Conservation (phyloP, 2,888 invertebrate species). For the Drosophila sordidapex region DNA sequence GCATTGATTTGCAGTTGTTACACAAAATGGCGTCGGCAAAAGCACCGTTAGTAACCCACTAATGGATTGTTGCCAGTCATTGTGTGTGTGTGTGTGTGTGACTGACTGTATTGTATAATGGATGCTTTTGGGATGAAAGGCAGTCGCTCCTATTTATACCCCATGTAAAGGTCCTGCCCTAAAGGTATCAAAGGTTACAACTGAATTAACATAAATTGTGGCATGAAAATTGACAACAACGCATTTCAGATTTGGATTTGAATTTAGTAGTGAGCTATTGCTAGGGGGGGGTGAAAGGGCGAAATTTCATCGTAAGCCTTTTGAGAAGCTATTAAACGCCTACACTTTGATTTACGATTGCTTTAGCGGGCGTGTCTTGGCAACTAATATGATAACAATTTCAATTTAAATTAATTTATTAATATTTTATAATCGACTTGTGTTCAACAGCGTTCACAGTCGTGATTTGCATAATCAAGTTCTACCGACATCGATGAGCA, state of each 20-base stretch:
- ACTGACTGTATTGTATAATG: constrained; percentile 26
- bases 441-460: constrained; percentile 10
- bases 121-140: constrained; percentile 38
- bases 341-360: constrained; percentile 30
- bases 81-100: constrained; percentile 5
- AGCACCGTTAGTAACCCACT: constrained; percentile 69
- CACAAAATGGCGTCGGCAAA: constrained; percentile 67
- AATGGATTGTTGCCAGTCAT: constrained; percentile 69
- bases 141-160: constrained; percentile 3
- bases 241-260: constrained; percentile 38
- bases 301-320: constrained; percentile 12
- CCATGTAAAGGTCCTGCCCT: not conserved
- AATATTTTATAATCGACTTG: constrained; percentile 77
- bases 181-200: constrained; percentile 59
- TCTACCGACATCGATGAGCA: constrained; percentile 42
- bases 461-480: constrained; percentile 74
- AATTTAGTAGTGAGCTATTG: not conserved
- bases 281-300: not conserved
- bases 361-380: not conserved
- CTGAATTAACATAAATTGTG: constrained; percentile 73
- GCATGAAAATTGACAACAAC: constrained; percentile 66
- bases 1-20: constrained; percentile 79
- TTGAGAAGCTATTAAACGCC: constrained; percentile 34
- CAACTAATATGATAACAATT: constrained; percentile 43
- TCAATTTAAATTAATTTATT: constrained; percentile 71